These are phyloP conservation scores for Enteromius treurensis DNA, from an alignment of 2,797 vertebrate species.

Conservation along the genomic window DNA sequence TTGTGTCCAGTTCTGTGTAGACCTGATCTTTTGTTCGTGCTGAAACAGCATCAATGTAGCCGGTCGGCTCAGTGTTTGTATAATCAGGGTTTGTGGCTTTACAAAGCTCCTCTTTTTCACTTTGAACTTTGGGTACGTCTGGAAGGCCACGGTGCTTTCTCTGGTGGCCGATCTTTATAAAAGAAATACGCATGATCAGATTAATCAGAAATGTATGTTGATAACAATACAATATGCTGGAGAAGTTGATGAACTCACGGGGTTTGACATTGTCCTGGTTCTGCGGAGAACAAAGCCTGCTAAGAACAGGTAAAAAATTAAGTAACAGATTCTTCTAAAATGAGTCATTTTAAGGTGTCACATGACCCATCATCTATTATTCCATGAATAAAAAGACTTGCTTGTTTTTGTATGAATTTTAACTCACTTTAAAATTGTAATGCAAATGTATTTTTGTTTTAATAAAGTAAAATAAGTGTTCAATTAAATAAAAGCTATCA, in stretches of 20 bases:
- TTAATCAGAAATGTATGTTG: not conserved
- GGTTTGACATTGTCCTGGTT: not conserved
- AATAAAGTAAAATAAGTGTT: not conserved
- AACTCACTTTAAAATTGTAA: too few species aligned
- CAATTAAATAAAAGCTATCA: not conserved
- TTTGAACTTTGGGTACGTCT: not conserved
- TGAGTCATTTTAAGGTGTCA: not conserved
- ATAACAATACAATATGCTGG: not conserved
- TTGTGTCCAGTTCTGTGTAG: not conserved
- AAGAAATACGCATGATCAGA: not conserved
- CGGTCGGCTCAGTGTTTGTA: not conserved
- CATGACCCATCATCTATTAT: not conserved
- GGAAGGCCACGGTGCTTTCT: not conserved
- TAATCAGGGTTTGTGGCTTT: not conserved
- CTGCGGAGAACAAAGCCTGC: not conserved
- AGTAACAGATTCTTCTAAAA: not conserved
- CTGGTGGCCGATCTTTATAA: not conserved
- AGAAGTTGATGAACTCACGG: not conserved
- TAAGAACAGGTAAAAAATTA: too few species aligned
- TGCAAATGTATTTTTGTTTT: too few species aligned
- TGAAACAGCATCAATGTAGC: conserved; percentile 16
- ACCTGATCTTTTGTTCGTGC: not conserved
- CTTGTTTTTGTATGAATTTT: not conserved
- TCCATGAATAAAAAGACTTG: not conserved
- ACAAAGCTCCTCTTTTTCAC: not conserved